A percentile compares a stretch with the other conserved stretches of the same genome.
Evolutionary conservation across 1,140 invertebrate species (phyloP).

Genomic region (Brachionus sp.): DNA sequence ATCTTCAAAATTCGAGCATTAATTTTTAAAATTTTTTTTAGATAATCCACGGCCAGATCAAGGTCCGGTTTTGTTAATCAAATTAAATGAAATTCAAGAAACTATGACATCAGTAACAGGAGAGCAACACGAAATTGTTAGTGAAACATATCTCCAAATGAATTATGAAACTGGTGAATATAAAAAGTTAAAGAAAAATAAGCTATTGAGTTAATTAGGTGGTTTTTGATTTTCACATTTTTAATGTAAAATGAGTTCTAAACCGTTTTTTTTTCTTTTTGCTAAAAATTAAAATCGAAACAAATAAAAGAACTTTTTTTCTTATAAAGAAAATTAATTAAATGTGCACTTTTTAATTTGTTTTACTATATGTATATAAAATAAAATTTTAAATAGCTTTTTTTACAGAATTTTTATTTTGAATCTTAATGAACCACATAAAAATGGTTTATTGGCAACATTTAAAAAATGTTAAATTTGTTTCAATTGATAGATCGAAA

Average conservation of each 20-base stretch:
- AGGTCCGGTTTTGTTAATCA: constrained; percentile 85
- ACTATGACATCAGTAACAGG: constrained; percentile 68
- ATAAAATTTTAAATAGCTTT: background rate
- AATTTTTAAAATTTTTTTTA: constrained; percentile 62
- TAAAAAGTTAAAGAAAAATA: constrained; percentile 78
- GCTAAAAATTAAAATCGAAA: background rate
- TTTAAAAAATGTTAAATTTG: background rate
- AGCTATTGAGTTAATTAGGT: constrained; percentile 36
- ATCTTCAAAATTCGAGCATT: too few relatives aligned
- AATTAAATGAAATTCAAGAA: constrained; percentile 79
- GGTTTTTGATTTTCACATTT: background rate
- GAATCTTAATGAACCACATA: background rate
- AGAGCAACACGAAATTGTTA: constrained; percentile 66
- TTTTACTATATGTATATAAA: background rate
- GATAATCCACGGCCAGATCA: constrained; percentile 90
- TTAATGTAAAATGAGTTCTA: background rate
- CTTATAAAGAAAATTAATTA: background rate
- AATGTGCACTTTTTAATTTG: background rate
- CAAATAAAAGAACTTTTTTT: background rate
- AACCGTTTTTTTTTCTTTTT: background rate
- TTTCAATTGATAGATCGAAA: background rate
- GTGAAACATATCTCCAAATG: constrained; percentile 92
- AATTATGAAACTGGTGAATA: constrained; percentile 90
- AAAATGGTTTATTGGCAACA: background rate
- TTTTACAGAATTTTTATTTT: background rate